Evolutionary conservation across 2,888 invertebrate genomes (phyloP), one percentile per base, ranked within the genome.

Genomic region (Chalcis sispes): DNA sequence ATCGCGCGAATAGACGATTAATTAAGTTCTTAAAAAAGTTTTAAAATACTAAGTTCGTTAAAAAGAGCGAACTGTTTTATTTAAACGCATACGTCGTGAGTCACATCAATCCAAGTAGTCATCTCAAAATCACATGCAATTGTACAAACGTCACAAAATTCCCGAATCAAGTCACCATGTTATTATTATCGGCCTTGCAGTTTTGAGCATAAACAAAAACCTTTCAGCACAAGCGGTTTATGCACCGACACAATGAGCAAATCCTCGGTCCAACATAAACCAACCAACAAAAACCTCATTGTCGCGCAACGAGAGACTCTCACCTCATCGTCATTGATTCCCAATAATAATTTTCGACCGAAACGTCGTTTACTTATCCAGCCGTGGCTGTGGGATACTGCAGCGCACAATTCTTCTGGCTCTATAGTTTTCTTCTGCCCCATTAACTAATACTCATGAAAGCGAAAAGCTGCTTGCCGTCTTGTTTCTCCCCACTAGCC

Each of bases 381-480:
- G n/a, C n/a, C n/a, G n/a, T n/a, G n/a, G n/a, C n/a, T n/a, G n/a
- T n/a, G n/a, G n/a, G n/a, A n/a, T n/a, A n/a, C n/a, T n/a, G 50
- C 48, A 40, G 20, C 50, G 32, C 32, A 2, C 42, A n/a, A 25
- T 20, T 56, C 27, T 58, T 48, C 29, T 40, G 29, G 5, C 42
- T 40, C 15, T 1, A n/a, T 10, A 27, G 13, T 46, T 64, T 54
- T 72, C 71, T 75, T 72, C 66, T 40, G 66, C 29, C 40, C 67
- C 59, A 72, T 72, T 71, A 75, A 29, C 66, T 66, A 71, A 71
- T 75, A 54, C 54, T 71, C 66, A 48, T 18, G 36, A 69, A 52
- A 61, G 73, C 42, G 29, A 61, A 69, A 62, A 54, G 36, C 23
- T 32, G n/a, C 2, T n/a, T 42, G 46, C 13, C 7, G 13, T 52